Evolutionary conservation across 2,888 invertebrate genomes (phyloP).

Genomic region (Callyntrura sp.): DNA sequence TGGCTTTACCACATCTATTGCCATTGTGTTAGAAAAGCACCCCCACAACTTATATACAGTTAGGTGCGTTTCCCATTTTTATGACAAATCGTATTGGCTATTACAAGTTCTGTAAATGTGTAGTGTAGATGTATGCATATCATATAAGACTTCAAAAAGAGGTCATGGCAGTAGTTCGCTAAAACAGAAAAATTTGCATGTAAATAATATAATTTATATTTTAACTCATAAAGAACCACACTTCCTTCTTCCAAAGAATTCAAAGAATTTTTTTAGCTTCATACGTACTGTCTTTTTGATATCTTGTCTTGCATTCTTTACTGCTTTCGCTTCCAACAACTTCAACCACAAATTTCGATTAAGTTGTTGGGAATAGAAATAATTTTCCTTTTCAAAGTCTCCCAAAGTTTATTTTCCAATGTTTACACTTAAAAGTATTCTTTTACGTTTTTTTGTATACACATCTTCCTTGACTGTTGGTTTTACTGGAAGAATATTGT

Average conservation of each 20-base stretch:
- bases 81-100: neutral
- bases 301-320: neutral
- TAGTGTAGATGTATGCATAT: no score
- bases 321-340: neutral
- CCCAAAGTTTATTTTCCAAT: no score
- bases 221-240: constrained; percentile 15
- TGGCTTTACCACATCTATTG: neutral
- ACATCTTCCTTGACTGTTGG: no score
- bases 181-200: constrained; percentile 49
- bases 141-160: no score
- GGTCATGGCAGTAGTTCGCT: neutral
- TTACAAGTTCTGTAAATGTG: neutral
- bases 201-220: constrained; percentile 52
- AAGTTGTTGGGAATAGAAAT: no score
- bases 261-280: neutral
- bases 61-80: constrained; percentile 20
- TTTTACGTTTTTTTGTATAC: neutral
- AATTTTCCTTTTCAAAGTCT: neutral
- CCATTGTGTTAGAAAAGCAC: neutral
- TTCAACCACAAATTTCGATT: constrained; percentile 2
- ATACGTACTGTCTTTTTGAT: neutral
- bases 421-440: neutral
- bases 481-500: no score
- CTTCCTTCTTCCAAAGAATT: constrained; percentile 17
- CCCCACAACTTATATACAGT: neutral